Base-by-base conservation (phyloP, 1,140 invertebrate species). In the Heliconius eleuchia region DNA sequence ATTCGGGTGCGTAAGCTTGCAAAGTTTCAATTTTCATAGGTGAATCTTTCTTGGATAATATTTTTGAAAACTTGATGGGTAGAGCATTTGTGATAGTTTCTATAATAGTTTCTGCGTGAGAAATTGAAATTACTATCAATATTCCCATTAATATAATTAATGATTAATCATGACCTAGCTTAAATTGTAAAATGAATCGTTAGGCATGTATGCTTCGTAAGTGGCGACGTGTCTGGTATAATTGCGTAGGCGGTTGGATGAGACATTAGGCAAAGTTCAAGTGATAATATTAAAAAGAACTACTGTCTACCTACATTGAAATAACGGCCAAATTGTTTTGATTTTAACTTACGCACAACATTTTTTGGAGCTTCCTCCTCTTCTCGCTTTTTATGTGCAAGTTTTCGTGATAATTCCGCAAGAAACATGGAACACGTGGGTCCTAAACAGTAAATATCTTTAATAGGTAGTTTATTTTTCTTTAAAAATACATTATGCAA, bases 371-470 rank as follows among this genome's bases (percentile, higher is more conserved):
- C 18, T 19, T 52, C 87, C 50, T 87, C 86, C 80, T 92, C 88
- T 80, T 88, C 81, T 76, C 86, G 90, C 78, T 87, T 92, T 85
- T 89, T 92, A 2, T 79, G 81, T 8, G 86, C 87, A 39, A 94
- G 77, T 82, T 88, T 93, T 83, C 86, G 86, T 23, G 89, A 86
- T 37, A 94, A 75, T 80, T 93, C 91, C 27, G 88, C 85, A n/a
- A 94, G 79, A 80, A 92, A 94, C 89, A 89, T 92, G 8, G 91
- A 92, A 84, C 92, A 94, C 16, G 88, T 88, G 39, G 88, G 88
- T 34, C 92, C 92, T 94, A 52, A 34, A 80, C 76, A 52, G 18
- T 37, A 37, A 37, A 71, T 18, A 5, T 18, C 27, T 71, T 71
- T 37, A 34, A 30, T 71, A 13, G 30, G 18, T 30, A 37, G 16